Base-by-base conservation (phyloP, 2,797 vertebrate genomes). In the Siniperca obscura region DNA sequence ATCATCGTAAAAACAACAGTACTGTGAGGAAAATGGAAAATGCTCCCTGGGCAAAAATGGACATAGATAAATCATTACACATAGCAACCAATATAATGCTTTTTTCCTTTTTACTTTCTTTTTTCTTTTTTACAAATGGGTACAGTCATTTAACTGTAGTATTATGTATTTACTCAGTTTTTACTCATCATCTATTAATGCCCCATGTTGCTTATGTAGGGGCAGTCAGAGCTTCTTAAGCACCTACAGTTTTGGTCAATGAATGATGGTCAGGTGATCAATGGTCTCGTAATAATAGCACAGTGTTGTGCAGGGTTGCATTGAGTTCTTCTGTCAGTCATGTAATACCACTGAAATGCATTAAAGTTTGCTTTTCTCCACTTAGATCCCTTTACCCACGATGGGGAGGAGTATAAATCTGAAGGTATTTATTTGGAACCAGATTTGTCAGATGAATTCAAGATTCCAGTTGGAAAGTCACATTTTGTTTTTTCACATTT, bases 351-450 rank as follows among this genome's bases (percentile, higher is more conserved):
- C 69, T 90, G 53, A 85, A 87, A 88, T 93, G 85, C 87, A 92
- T 92, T 94, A 94, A 94, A 93, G 88, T 94, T 82, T 94, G 85
- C 91, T 95, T 94, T 86, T 96, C 91, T 95, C 88, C 92, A 94
- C 87, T 86, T 89, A 96, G 95, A 96, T 96, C 91, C 93, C 92
- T 91, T 93, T 90, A 89, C 92, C 93, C 95, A 92, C 79, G 95
- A 95, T 88, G 94, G 91, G 92, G 95, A 95, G 88, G 95, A 96
- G 75, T 96, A 93, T 95, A 96, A 95, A 83, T 91, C 94, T 88
- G 94, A 96, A 96, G 95, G 95, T 96, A 96, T 96, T 96, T 96
- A 96, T 90, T 87, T 87, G 84, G 64, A 92, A 72, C 59, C 74
- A 85, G 89, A 85, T 84, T 81, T 86, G 70, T 77, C 83, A 55